A percentile compares a stretch with the other conserved stretches of the same genome.
These are phyloP conservation scores for Heliopora coerulea DNA, from an alignment of 92 coral and sea anemone genomes.

Conservation along the genomic window DNA sequence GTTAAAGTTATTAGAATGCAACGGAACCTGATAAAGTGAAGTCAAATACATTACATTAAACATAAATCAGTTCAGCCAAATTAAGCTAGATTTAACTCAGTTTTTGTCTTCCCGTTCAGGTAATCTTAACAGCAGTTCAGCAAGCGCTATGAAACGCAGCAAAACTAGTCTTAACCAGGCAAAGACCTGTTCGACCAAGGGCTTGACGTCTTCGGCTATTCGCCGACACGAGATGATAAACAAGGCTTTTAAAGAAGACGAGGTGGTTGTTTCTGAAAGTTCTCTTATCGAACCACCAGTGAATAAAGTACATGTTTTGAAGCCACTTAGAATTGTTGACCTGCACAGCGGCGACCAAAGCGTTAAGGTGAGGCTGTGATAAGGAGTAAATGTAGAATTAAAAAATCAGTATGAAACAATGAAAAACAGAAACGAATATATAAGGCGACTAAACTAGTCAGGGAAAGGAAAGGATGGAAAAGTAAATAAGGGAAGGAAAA, in stretches of 20 bases:
- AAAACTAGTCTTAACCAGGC: neutral
- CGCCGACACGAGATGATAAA: slow-evolving; percentile 21
- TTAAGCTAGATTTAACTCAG: no score
- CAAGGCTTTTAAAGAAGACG: neutral
- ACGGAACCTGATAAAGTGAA: no score
- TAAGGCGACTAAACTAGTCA: no score
- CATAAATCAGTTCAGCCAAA: no score
- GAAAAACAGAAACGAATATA: no score
- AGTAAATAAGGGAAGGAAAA: no score
- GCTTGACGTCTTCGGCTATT: neutral
- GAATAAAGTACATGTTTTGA: neutral
- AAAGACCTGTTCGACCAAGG: neutral
- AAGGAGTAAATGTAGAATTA: no score
- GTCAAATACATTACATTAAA: no score
- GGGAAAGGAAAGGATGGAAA: no score
- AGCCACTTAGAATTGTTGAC: neutral
- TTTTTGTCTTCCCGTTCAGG: neutral
- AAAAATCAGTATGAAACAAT: no score
- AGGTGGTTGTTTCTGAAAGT: neutral
- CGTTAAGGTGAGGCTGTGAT: neutral
- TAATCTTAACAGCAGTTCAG: neutral
- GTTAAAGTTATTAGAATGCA: no score
- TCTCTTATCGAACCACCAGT: neutral
- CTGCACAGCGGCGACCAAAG: neutral
- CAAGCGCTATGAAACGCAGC: neutral